Evolutionary conservation across 1,140 invertebrate genomes (phyloP), one percentile per base, ranked within the genome.

Genomic region (Hyphantria cunea): DNA sequence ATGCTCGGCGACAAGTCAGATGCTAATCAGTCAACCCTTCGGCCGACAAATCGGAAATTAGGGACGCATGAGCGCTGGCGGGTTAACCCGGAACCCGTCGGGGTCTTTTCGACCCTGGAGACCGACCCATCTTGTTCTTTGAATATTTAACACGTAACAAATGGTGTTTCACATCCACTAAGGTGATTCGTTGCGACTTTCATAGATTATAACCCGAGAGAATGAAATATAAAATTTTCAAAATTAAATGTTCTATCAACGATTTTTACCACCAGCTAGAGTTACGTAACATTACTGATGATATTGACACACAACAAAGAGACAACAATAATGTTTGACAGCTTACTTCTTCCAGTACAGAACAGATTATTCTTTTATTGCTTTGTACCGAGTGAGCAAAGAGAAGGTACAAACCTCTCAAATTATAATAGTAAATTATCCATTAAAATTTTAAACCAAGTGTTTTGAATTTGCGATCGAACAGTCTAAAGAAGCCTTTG

Each of bases 11-110:
- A 89, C 82, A 85, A 85, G 82, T 80, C 83, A 85, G 84, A 87
- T 86, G 84, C 80, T 86, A 89, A 89, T 89, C 84, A 89, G 78
- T 85, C 81, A 89, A 87, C 84, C 86, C 84, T 86, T 82, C 74
- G 79, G 80, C 79, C 82, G 86, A 83, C 84, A 87, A 89, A 89
- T 89, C 84, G 84, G 84, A 87, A 89, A 89, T 89, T 89, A 85
- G 83, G 76, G 76, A 80, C 78, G 84, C 82, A 82, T 86, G 84
- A 86, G 83, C 66, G 84, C 76, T 82, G 80, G 77, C 78, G 82
- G 84, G 82, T 79, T 84, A 83, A 80, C 79, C 82, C 80, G 71
- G 66, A 73, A n/a, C 73, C 73, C 65, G 44, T 53, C 64, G 64
- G 76, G 82, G 81, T 66, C 70, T 80, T 73, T 74, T 74, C 70